Evolutionary conservation across 2,888 invertebrate species (phyloP).

Genomic region (Clitarchus hookeri): DNA sequence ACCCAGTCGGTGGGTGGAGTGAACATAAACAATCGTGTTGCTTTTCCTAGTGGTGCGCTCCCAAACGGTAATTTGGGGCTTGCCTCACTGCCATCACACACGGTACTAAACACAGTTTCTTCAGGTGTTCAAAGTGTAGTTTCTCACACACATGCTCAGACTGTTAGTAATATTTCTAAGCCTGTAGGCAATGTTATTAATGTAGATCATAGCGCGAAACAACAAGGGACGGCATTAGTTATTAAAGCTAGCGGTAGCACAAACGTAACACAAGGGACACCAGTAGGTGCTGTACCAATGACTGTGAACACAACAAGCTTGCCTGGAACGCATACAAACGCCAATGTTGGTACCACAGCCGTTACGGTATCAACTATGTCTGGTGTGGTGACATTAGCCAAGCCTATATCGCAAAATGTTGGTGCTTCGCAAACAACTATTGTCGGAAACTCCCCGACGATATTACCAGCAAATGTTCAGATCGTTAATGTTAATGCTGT

Average conservation of each 20-base stretch:
- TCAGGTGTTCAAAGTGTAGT: constrained; percentile 53
- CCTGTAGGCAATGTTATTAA: constrained; percentile 43
- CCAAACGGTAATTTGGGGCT: constrained; percentile 74
- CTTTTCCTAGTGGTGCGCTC: constrained; percentile 62
- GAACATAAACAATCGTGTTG: constrained; percentile 62
- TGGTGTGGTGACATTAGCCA: constrained; percentile 68
- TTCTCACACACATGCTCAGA: constrained; percentile 44
- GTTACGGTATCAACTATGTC: constrained; percentile 58
- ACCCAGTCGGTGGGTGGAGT: constrained; percentile 56
- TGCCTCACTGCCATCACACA: constrained; percentile 57
- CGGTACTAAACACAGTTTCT: constrained; percentile 59
- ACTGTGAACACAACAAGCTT: constrained; percentile 60
- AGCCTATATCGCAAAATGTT: constrained; percentile 60
- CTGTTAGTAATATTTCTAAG: constrained; percentile 43
- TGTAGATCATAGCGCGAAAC: constrained; percentile 48
- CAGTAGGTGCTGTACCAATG: constrained; percentile 59
- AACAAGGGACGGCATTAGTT: constrained; percentile 54
- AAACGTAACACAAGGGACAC: constrained; percentile 46
- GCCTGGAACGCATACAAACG: constrained; percentile 48
- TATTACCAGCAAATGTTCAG: constrained; percentile 76
- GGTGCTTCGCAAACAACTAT: constrained; percentile 64
- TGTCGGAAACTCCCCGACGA: constrained; percentile 65
- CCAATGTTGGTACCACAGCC: constrained; percentile 54
- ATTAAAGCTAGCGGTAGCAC: constrained; percentile 51
- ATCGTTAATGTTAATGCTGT: constrained; percentile 74